Evolutionary conservation across 2,113 vertebrate genomes (phyloP).

Genomic region (Chloropsis hardwickii): DNA sequence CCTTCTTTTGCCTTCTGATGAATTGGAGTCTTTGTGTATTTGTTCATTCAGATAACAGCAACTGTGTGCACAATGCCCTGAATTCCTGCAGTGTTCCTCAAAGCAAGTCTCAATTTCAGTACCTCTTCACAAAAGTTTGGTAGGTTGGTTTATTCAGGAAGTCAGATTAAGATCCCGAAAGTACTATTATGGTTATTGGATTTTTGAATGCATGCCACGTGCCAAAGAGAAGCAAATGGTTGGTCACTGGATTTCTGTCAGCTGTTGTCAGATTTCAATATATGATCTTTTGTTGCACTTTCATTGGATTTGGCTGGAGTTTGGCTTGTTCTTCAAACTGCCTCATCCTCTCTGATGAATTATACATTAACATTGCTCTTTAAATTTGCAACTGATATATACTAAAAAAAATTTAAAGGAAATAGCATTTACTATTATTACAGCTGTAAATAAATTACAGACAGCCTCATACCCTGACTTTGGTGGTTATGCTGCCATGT

Average conservation of each 20-base stretch:
- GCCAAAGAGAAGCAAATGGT: neutral
- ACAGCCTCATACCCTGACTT: neutral
- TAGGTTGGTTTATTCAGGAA: neutral
- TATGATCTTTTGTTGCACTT: rapidly evolving
- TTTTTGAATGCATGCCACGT: neutral
- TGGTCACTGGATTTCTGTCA: neutral
- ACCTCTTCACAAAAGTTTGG: neutral
- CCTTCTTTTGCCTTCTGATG: too few species aligned
- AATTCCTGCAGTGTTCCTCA: neutral
- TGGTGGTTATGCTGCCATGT: rapidly evolving
- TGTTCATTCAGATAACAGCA: too few species aligned
- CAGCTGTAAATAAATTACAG: neutral
- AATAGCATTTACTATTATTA: neutral
- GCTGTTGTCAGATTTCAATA: neutral
- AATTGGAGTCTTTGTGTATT: too few species aligned
- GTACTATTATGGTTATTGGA: neutral
- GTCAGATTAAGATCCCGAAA: neutral
- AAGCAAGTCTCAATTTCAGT: neutral
- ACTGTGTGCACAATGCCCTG: too few species aligned
- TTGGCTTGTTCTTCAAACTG: neutral
- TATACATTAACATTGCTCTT: neutral
- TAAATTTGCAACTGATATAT: neutral
- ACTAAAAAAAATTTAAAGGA: neutral
- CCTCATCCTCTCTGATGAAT: neutral
- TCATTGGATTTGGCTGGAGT: neutral